Conservation (phyloP, 92 coral and sea anemone species). For the Desmophyllum pertusum region DNA sequence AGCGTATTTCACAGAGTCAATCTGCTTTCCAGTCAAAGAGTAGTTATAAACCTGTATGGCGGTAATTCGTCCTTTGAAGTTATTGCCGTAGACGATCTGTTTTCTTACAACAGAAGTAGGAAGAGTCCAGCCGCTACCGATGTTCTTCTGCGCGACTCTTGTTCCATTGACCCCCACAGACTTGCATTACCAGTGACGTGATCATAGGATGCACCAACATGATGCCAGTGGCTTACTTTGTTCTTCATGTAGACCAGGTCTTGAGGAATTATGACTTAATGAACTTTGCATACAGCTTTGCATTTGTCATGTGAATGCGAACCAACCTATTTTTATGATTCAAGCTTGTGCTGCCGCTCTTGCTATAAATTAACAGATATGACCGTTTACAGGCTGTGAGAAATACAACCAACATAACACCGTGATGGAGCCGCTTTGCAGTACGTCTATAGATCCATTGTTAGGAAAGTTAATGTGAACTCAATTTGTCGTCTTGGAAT, state of each 20-base stretch:
- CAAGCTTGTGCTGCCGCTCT: too few relatives aligned
- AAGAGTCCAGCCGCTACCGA: too few relatives aligned
- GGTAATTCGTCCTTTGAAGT: background rate
- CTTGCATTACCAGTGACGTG: background rate
- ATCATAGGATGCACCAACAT: background rate
- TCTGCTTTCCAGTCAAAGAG: background rate
- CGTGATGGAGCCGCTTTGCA: background rate
- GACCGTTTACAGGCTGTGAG: too few relatives aligned
- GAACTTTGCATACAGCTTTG: too few relatives aligned
- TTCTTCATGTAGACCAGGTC: background rate
- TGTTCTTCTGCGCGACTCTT: background rate
- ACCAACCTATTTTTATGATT: too few relatives aligned
- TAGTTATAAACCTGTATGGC: background rate
- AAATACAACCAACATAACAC: background rate
- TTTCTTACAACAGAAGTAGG: background rate
- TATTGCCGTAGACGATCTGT: too few relatives aligned
- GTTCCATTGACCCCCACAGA: background rate
- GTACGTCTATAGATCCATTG: background rate
- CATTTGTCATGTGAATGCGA: background rate
- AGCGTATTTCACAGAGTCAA: background rate
- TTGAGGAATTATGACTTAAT: too few relatives aligned
- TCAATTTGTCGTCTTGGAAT: background rate
- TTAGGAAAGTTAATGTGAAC: background rate
- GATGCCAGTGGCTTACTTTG: background rate
- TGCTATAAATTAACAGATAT: too few relatives aligned